Conservation (phyloP, 1,140 invertebrate species). For the Cotesia vestalis region DNA sequence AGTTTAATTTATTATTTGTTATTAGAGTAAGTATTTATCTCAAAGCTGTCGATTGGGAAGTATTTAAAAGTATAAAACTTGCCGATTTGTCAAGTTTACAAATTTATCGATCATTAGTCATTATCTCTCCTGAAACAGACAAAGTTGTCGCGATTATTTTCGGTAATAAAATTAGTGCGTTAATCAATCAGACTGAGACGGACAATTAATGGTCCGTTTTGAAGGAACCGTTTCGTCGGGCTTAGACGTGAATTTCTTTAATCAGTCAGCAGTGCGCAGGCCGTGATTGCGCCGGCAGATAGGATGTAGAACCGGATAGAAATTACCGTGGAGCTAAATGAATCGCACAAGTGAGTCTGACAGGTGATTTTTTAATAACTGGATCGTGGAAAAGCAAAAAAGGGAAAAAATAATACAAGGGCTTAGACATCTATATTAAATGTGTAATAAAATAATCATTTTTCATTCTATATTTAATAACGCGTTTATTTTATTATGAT, state of each 20-base stretch:
- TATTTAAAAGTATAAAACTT: no score
- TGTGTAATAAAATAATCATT: no score
- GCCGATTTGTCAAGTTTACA: no score
- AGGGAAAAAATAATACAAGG: not conserved
- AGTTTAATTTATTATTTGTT: no score
- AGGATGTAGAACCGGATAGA: conserved; percentile 24
- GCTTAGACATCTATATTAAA: not conserved
- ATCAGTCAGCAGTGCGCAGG: conserved; percentile 48
- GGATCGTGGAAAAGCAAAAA: conserved; percentile 19
- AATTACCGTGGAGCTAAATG: conserved; percentile 46
- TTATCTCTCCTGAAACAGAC: no score
- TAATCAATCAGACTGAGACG: conserved; percentile 53
- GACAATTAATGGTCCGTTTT: conserved; percentile 53
- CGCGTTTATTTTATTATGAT: no score
- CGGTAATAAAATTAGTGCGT: conserved; percentile 51
- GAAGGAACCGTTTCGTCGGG: conserved; percentile 43
- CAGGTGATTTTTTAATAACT: conserved; percentile 53
- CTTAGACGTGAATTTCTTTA: conserved; percentile 56
- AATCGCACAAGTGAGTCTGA: conserved; percentile 53
- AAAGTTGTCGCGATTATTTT: conserved; percentile 40
- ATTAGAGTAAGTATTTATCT: no score
- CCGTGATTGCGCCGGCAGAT: conserved; percentile 24
- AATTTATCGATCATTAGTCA: no score
- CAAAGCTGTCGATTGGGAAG: no score
- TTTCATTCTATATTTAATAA: no score